These are phyloP conservation scores for Chironex yamaguchii DNA, from an alignment of 30 jellyfish, hydroid and myxozoan genomes.

Conservation along the genomic window DNA sequence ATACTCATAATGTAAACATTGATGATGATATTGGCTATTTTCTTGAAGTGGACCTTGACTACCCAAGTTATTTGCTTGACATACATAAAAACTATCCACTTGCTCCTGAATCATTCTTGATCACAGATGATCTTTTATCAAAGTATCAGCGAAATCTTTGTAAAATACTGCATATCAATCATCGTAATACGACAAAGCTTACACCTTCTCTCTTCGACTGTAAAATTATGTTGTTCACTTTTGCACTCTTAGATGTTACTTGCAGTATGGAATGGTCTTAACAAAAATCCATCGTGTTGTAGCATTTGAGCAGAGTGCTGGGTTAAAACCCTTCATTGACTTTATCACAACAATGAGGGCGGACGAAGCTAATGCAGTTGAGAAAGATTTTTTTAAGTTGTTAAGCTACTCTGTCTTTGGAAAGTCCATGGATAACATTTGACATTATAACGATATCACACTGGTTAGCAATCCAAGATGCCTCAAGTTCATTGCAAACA, in stretches of 20 bases:
- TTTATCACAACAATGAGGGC: not conserved
- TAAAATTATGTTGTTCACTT: not conserved
- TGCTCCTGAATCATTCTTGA: not conserved
- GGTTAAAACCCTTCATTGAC: not conserved
- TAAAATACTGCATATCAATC: not conserved
- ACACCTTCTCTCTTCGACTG: not conserved
- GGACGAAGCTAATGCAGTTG: not conserved
- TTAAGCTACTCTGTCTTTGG: conserved; percentile 48
- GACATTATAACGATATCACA: not conserved
- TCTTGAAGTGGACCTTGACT: not conserved
- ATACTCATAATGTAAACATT: not conserved
- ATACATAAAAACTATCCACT: not conserved
- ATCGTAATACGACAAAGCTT: not conserved
- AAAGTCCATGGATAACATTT: conserved; percentile 30
- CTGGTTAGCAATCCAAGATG: not conserved
- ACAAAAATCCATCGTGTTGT: not conserved
- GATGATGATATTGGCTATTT: not conserved
- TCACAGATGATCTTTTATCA: not conserved
- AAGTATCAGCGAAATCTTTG: not conserved
- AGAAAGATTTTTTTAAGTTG: not conserved
- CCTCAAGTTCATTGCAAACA: not conserved
- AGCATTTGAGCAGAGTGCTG: not conserved
- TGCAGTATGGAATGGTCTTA: not conserved
- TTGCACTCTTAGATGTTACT: not conserved
- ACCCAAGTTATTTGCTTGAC: not conserved